Conservation (phyloP, 1,140 invertebrate genomes). For the roundworm (Caenorhabditis elegans) region WBcel235 BX284606.5:5497001-5497500, state of each 20-base stretch:
- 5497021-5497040: constrained; percentile 61
- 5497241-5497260: not conserved
- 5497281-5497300: not conserved
- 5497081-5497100: constrained; percentile 31
- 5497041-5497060: constrained; percentile 64
- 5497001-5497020: constrained; percentile 63
- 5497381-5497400: too few relatives aligned
- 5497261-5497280: not conserved
- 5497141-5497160: not conserved
- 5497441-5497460: too few relatives aligned
- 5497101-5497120: not conserved
- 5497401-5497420: too few relatives aligned
- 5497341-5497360: constrained; percentile 9
- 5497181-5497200: not conserved
- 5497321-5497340: constrained; percentile 31
- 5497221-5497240: not conserved
- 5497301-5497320: constrained; percentile 26
- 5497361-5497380: not conserved
- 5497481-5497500: too few relatives aligned
- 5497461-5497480: too few relatives aligned
- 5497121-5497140: not conserved
- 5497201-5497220: not conserved
- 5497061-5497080: constrained; percentile 50
- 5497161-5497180: not conserved
- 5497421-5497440: too few relatives aligned